These are phyloP conservation scores for Cinclus mexicanus DNA, from an alignment of 2,113 vertebrate species.

Conservation along the genomic window DNA sequence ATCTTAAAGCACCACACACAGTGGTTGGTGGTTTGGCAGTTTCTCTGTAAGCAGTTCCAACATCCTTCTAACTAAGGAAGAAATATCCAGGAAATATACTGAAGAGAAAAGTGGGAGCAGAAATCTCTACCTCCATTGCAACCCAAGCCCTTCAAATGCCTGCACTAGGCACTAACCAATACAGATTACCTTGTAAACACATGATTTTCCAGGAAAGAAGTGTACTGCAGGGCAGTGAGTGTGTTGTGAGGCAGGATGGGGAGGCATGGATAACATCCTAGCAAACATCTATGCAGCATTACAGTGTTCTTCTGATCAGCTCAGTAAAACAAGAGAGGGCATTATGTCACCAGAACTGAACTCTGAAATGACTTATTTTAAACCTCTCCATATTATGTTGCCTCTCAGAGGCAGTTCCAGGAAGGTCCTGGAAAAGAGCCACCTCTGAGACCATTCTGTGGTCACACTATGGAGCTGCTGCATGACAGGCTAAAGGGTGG, in stretches of 20 bases:
- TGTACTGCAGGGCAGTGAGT: not conserved
- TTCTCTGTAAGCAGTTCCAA: not conserved
- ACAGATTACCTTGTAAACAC: not conserved
- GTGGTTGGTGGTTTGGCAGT: not conserved
- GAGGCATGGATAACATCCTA: not conserved
- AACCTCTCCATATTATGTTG: not conserved
- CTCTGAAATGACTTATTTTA: not conserved
- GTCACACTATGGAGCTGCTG: not conserved
- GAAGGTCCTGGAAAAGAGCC: not conserved
- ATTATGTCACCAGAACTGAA: not conserved
- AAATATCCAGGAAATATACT: not conserved
- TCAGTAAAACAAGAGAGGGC: not conserved
- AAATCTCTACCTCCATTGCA: not conserved
- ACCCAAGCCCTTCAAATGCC: not conserved
- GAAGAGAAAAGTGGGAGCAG: not conserved
- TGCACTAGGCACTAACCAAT: not conserved
- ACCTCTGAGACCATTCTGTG: not conserved
- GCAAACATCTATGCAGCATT: not conserved
- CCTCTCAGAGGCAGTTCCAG: not conserved
- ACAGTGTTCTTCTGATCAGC: not conserved
- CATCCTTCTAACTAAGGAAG: not conserved
- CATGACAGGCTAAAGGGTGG: not conserved
- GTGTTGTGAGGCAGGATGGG: not conserved
- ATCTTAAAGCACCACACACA: not conserved
- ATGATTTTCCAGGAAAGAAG: not conserved